Conservation (phyloP, 2,888 invertebrate species). For the Eupithecia pulchellata region DNA sequence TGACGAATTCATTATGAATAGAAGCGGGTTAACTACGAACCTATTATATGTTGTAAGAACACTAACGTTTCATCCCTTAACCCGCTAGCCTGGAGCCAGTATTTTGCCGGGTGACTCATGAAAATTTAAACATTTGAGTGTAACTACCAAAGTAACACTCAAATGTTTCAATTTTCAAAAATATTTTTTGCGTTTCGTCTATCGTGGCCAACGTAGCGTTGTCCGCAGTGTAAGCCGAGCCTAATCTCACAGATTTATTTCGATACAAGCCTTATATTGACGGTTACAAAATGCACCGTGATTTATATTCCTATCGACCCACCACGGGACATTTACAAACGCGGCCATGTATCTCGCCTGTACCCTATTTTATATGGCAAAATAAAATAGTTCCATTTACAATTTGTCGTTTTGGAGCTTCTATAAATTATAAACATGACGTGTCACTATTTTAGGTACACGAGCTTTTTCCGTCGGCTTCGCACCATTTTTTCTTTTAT, state of each 20-base stretch:
- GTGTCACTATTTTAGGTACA: background rate
- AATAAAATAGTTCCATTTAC: background rate
- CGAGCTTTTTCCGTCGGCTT: background rate
- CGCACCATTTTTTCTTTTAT: no score
- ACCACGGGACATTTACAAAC: conserved; percentile 14
- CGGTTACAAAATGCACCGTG: conserved; percentile 41
- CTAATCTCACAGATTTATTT: conserved; percentile 46
- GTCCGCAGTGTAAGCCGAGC: conserved; percentile 18
- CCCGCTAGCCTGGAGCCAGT: no score
- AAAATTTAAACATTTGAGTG: no score
- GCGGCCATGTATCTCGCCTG: background rate
- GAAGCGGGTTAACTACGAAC: no score
- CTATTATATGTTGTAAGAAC: no score
- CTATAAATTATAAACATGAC: background rate
- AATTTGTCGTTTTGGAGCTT: background rate
- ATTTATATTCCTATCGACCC: conserved; percentile 35
- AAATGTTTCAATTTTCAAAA: background rate
- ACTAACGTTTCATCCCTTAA: no score
- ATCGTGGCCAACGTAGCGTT: conserved; percentile 24
- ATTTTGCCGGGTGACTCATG: no score
- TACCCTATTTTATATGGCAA: conserved; percentile 2
- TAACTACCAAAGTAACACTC: background rate
- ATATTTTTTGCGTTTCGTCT: background rate
- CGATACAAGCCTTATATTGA: conserved; percentile 39
- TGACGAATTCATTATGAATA: no score